Percentiles rank a stretch among this genome's conserved stretches.
These are phyloP conservation scores for Oncorhynchus mykiss DNA, from an alignment of 2,113 vertebrate species.

Conservation along the genomic window DNA sequence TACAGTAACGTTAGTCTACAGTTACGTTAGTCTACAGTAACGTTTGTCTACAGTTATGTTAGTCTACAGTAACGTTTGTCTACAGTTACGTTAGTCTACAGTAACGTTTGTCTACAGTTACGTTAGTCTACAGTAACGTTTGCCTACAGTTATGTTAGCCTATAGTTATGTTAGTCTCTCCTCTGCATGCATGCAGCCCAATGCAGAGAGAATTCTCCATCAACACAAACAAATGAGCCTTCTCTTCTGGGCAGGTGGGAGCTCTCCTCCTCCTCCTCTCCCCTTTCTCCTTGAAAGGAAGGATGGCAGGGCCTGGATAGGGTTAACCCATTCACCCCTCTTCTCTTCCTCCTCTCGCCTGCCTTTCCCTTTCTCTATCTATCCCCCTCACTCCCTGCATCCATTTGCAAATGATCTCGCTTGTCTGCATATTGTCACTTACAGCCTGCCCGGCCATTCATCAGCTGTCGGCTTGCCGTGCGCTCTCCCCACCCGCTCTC, in stretches of 20 bases:
- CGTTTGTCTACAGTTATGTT: too few species aligned
- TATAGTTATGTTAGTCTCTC: not conserved
- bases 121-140: too few species aligned
- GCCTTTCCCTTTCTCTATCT: slow-evolving; percentile 25
- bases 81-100: not conserved
- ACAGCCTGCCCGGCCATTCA: slow-evolving; percentile 85
- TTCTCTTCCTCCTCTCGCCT: slow-evolving; percentile 35
- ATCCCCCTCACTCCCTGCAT: slow-evolving; percentile 67
- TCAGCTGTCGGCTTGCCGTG: slow-evolving; percentile 77
- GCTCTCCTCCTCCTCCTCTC: slow-evolving; percentile 23
- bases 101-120: not conserved
- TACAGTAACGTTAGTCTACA: not conserved
- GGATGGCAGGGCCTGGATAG: slow-evolving; percentile 32
- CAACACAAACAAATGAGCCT: slow-evolving; percentile 57
- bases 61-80: not conserved
- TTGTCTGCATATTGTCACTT: slow-evolving; percentile 92
- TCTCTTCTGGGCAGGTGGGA: slow-evolving; percentile 51
- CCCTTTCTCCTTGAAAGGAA: slow-evolving; percentile 44
- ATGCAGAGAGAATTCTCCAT: slow-evolving; percentile 41
- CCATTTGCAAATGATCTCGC: slow-evolving; percentile 90
- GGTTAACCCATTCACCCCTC: slow-evolving; percentile 34
- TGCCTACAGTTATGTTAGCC: too few species aligned
- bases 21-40: too few species aligned
- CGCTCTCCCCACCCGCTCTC: slow-evolving; percentile 1
- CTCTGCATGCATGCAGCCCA: slow-evolving; percentile 22